phyloP scores from a whole-genome alignment of 2,888 invertebrate genomes.

The Antheraea assamensis region DNA sequence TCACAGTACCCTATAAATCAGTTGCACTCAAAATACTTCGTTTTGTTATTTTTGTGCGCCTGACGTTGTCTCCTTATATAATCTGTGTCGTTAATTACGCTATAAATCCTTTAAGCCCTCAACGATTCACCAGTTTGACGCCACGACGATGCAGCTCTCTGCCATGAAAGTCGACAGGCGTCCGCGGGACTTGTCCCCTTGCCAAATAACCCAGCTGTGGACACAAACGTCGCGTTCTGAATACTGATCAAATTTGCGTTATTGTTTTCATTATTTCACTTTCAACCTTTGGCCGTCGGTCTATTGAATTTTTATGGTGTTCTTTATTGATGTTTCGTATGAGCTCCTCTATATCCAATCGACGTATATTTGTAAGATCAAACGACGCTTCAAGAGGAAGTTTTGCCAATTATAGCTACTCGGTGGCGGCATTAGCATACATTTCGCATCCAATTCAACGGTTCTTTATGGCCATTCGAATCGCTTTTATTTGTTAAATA shows the following conservation, averaged over 20 bases:
- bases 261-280: conserved; percentile 76
- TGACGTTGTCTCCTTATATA: conserved; percentile 58
- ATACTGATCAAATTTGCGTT: conserved; percentile 75
- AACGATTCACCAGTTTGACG: conserved; percentile 51
- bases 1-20: conserved; percentile 52
- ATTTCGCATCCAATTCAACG: conserved; percentile 67
- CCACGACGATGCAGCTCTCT: conserved; percentile 41
- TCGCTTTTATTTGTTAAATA: conserved; percentile 69
- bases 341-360: conserved; percentile 45
- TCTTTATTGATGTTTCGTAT: conserved; percentile 66
- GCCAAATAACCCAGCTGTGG: conserved; percentile 78
- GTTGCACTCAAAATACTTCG: conserved; percentile 53
- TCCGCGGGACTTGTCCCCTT: conserved; percentile 61
- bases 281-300: conserved; percentile 62
- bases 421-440: conserved; percentile 67
- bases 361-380: conserved; percentile 59
- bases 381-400: conserved; percentile 65
- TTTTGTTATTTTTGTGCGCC: conserved; percentile 47
- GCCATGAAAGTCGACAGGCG: conserved; percentile 38
- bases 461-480: conserved; percentile 63
- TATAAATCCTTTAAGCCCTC: conserved; percentile 54
- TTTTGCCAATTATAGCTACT: conserved; percentile 67
- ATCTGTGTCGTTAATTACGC: conserved; percentile 57
- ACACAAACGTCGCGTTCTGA: conserved; percentile 64
- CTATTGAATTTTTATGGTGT: conserved; percentile 77